Percentiles rank a stretch among this genome's conserved stretches.
These are phyloP conservation scores for Callipepla squamata DNA, from an alignment of 2,113 vertebrate species.

Conservation along the genomic window DNA sequence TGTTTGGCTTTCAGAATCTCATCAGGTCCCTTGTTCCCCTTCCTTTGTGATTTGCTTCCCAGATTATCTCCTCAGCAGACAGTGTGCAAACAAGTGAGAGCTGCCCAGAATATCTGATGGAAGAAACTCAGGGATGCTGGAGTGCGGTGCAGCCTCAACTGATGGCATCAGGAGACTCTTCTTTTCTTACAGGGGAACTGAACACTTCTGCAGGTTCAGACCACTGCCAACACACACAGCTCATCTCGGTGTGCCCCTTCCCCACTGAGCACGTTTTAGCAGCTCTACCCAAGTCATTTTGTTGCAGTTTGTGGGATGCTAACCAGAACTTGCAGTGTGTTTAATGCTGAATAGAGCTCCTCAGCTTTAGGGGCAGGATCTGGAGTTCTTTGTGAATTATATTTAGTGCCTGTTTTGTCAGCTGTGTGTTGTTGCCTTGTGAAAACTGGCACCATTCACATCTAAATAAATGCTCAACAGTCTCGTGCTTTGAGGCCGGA, in stretches of 20 bases:
- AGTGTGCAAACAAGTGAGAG: neutral
- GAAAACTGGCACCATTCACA: constrained; percentile 25
- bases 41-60: neutral
- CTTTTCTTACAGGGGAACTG: neutral
- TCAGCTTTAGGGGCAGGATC: constrained; percentile 10
- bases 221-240: neutral
- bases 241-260: neutral
- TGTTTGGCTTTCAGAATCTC: neutral
- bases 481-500: neutral
- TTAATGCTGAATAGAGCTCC: constrained; percentile 1
- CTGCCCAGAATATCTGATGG: neutral
- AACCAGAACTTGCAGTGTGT: neutral
- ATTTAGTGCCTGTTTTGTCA: constrained; percentile 35
- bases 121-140: neutral
- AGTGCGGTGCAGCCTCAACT: neutral
- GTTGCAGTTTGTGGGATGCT: neutral
- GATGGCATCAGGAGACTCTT: neutral
- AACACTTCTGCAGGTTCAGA: neutral
- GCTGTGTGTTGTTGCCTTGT: neutral
- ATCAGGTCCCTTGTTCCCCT: neutral
- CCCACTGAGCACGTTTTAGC: neutral
- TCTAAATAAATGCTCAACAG: neutral
- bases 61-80: neutral
- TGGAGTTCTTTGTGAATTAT: constrained; percentile 34
- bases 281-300: neutral